A percentile compares a stretch with the other conserved stretches of the same genome.
phyloP scores from a whole-genome alignment of 2,113 vertebrate genomes.

The Mus pahari region DNA sequence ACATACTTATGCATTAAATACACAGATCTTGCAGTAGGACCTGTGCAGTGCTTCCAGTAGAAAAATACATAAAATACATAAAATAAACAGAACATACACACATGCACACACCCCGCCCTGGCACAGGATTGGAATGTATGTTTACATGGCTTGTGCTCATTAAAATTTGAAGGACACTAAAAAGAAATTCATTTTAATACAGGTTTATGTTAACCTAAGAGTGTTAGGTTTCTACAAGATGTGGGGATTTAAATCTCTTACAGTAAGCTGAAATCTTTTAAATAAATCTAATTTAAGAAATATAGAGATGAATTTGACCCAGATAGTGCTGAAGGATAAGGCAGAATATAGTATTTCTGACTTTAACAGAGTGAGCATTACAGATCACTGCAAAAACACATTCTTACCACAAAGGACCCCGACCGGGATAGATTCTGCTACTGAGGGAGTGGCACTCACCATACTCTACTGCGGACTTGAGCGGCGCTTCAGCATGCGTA shows the following conservation, averaged over 20 bases:
- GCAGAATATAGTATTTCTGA: neutral
- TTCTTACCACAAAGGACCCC: neutral
- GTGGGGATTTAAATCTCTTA: neutral
- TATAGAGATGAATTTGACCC: neutral
- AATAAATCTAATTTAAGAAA: neutral
- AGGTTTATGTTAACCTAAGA: neutral
- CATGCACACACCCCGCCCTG: neutral
- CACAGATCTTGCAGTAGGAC: neutral
- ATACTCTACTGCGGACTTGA: conserved; percentile 94
- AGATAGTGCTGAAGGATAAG: neutral
- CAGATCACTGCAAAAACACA: neutral
- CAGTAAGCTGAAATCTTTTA: neutral
- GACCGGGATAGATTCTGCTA: neutral
- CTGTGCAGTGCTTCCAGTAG: neutral
- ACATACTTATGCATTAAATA: neutral
- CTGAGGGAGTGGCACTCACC: conserved; percentile 88
- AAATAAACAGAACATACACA: neutral
- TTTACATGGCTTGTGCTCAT: neutral
- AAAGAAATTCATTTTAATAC: conserved; percentile 12
- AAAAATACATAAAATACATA: neutral
- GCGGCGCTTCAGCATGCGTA: conserved; percentile 93
- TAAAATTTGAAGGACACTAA: neutral
- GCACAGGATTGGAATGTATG: neutral
- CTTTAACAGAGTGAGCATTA: neutral
- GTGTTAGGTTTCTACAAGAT: neutral